phyloP scores from a whole-genome alignment of 2,888 invertebrate species.

The Drosophila eohydei region DNA sequence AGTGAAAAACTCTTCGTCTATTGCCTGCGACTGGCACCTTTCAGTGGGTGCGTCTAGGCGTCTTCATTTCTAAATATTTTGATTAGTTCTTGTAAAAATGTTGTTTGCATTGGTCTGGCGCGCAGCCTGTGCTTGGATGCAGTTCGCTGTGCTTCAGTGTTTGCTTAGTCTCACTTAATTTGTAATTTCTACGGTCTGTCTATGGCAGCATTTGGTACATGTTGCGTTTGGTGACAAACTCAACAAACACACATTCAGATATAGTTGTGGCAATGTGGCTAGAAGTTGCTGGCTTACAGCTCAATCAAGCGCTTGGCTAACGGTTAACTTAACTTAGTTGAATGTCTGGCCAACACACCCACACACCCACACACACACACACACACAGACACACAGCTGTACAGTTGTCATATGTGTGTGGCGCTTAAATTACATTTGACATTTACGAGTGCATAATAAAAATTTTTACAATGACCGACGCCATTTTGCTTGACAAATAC shows the following conservation, averaged over 20 bases:
- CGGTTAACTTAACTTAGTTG: conserved; percentile 53
- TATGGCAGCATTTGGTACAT: conserved; percentile 70
- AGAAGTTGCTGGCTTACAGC: conserved; percentile 51
- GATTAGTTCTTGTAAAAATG: conserved; percentile 73
- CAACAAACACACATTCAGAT: conserved; percentile 3
- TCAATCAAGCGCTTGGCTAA: conserved; percentile 74
- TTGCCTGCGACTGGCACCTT: conserved; percentile 59
- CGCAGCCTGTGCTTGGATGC: conserved; percentile 7
- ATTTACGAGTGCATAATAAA: conserved; percentile 82
- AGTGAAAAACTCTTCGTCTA: conserved; percentile 42
- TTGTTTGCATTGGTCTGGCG: conserved; percentile 52
- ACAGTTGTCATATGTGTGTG: conserved; percentile 41
- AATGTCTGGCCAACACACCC: conserved; percentile 19
- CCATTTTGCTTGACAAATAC: conserved; percentile 79
- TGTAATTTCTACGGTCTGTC: conserved; percentile 64
- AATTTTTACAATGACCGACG: conserved; percentile 81
- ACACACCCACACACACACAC: conserved; percentile 13
- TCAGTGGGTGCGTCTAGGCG: conserved; percentile 39
- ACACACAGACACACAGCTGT: conserved; percentile 9
- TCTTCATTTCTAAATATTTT: conserved; percentile 67
- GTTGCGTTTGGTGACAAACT: conserved; percentile 73
- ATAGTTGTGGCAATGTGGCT: conserved; percentile 67
- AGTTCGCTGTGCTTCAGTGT: conserved; percentile 36
- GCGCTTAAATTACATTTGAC: conserved; percentile 82
- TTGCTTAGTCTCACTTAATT: conserved; percentile 70